Percentiles rank a stretch among this genome's conserved stretches.
Conservation (phyloP, 2,888 invertebrate species). For the Proisotoma minuta region DNA sequence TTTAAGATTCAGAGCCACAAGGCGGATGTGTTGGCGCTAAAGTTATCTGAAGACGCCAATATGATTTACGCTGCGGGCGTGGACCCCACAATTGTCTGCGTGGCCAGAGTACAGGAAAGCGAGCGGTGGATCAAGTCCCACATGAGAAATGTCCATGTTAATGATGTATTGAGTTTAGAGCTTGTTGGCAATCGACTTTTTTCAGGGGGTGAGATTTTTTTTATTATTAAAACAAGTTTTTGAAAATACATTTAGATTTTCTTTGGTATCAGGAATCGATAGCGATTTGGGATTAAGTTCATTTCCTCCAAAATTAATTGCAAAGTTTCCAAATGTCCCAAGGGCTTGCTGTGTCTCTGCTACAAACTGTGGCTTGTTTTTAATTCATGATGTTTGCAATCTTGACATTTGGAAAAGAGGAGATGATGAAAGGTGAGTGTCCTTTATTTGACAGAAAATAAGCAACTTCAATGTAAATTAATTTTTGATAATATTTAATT, state of each 20-base stretch:
- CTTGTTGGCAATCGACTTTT: conserved; percentile 63
- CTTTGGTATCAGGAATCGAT: conserved; percentile 34
- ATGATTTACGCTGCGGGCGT: conserved; percentile 71
- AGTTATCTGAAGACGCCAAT: conserved; percentile 65
- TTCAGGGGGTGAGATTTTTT: conserved; percentile 61
- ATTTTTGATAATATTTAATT: too few species aligned
- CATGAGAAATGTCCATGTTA: conserved; percentile 73
- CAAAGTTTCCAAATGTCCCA: conserved; percentile 43
- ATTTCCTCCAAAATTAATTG: conserved; percentile 39
- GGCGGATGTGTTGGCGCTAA: conserved; percentile 72
- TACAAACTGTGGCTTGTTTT: conserved; percentile 13
- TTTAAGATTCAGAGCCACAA: conserved; percentile 74
- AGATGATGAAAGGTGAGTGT: too few species aligned
- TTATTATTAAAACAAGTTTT: background rate
- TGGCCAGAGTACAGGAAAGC: conserved; percentile 61
- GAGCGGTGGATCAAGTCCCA: conserved; percentile 78
- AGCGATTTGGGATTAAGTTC: conserved; percentile 43
- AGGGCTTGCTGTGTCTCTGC: conserved; percentile 24
- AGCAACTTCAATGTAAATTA: too few species aligned
- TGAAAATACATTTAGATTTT: background rate
- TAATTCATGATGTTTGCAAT: conserved; percentile 31
- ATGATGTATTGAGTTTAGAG: conserved; percentile 75
- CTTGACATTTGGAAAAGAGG: conserved; percentile 43
- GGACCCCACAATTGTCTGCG: conserved; percentile 73
- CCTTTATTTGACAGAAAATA: too few species aligned